These are phyloP conservation scores for Thryonomys swinderianus DNA, from an alignment of 2,113 vertebrate genomes.

Conservation along the genomic window DNA sequence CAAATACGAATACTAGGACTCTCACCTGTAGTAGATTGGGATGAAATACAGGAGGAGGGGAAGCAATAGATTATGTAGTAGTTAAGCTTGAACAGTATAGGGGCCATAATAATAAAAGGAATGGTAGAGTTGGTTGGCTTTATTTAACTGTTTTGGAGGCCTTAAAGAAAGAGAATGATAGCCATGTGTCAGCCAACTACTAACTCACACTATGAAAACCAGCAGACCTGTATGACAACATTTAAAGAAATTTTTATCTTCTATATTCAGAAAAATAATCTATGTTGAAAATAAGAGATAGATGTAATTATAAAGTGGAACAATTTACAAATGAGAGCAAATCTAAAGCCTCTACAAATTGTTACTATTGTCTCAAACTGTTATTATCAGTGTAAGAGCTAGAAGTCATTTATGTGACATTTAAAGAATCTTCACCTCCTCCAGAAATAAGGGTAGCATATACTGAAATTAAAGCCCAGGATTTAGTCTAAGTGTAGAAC, in stretches of 20 bases:
- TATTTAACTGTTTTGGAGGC: slow-evolving; percentile 68
- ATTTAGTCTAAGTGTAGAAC: slow-evolving; percentile 34
- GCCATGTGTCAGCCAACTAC: slow-evolving; percentile 58
- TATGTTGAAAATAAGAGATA: slow-evolving; percentile 52
- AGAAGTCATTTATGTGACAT: neutral
- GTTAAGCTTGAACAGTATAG: slow-evolving; percentile 61
- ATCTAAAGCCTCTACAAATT: neutral
- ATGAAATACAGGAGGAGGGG: slow-evolving; percentile 64
- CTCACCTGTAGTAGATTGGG: slow-evolving; percentile 61
- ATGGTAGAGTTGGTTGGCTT: slow-evolving; percentile 62
- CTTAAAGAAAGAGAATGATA: slow-evolving; percentile 73
- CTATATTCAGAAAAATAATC: slow-evolving; percentile 11
- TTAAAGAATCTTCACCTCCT: slow-evolving; percentile 37
- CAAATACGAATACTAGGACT: slow-evolving; percentile 68
- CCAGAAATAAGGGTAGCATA: neutral
- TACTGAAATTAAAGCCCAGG: neutral
- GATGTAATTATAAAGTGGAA: slow-evolving; percentile 48
- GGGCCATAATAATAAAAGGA: slow-evolving; percentile 62
- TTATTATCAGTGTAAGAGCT: neutral
- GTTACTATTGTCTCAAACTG: neutral
- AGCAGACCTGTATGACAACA: slow-evolving; percentile 43
- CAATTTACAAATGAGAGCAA: slow-evolving; percentile 32
- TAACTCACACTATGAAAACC: slow-evolving; percentile 57
- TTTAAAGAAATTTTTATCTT: slow-evolving; percentile 45
- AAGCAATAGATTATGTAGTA: slow-evolving; percentile 60